Evolutionary conservation across 2,113 vertebrate species (phyloP), one percentile per base, ranked within the genome.

Genomic region (Anhinga anhinga): DNA sequence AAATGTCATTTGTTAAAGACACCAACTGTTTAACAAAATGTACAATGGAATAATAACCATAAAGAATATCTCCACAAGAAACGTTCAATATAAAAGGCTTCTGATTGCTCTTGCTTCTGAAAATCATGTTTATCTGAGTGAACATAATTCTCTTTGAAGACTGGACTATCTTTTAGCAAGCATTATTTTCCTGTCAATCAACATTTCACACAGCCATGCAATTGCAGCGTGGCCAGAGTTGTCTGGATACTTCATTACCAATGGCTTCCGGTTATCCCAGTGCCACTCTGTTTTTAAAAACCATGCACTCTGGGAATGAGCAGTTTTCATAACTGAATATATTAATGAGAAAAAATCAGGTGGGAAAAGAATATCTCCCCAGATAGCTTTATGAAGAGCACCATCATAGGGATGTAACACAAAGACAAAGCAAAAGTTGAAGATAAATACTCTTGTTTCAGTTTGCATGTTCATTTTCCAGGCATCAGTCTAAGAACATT

Each of bases 121-220:
- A 96, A 97, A 88, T 38, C 11, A 2, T 90, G 34, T 88, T 95
- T 94, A 86, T 80, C 22, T 79, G n/a, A 82, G 42, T 56, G 95
- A 96, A 97, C n/a, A 77, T 61, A 90, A 95, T 67, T 94, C 15
- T 90, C 71, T 95, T 59, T 84, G 61, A 93, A 91, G 36, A 91
- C 13, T 45, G 90, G 69, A 76, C 49, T 88, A 49, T 80, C 42
- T 74, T 88, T 91, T 53, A 93, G 34, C 67, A 77, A 77, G 62
- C n/a, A 66, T 77, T 83, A 90, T 88, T 95, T 96, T 91, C 52
- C 72, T 93, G 84, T 94, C 93, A 94, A 29, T 82, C 83, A 93
- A 62, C n/a, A 90, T 18, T 69, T 88, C 79, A 61, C 74, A 86
- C 10, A 73, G 69, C 50, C 73, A 40, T 61, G 65, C 61, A 82